These are phyloP conservation scores for Hypomecis atomaria DNA, from an alignment of 2,888 invertebrate species.

Conservation along the genomic window DNA sequence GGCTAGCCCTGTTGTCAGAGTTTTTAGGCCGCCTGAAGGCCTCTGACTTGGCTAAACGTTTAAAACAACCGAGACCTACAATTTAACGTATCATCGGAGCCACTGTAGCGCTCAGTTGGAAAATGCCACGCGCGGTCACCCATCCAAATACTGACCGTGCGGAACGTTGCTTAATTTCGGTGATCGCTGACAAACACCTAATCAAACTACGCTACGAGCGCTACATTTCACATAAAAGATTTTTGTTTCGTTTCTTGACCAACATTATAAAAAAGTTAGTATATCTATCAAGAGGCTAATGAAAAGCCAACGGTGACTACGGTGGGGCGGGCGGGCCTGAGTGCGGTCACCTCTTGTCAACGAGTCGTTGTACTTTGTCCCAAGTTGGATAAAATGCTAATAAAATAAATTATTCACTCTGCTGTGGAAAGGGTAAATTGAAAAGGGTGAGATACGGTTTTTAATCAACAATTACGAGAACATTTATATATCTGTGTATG, in stretches of 20 bases:
- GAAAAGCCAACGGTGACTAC: conserved; percentile 3
- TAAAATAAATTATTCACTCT: conserved; percentile 19
- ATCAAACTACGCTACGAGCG: too few relatives aligned
- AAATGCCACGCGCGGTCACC: too few relatives aligned
- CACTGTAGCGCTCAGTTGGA: too few relatives aligned
- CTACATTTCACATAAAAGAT: too few relatives aligned
- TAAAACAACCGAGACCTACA: too few relatives aligned
- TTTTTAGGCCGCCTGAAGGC: too few relatives aligned
- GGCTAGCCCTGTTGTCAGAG: too few relatives aligned
- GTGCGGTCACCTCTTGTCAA: conserved; percentile 12
- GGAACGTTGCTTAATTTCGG: too few relatives aligned
- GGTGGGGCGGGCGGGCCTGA: background rate
- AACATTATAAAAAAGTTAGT: background rate
- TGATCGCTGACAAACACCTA: too few relatives aligned
- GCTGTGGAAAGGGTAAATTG: conserved; percentile 1
- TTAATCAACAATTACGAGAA: conserved; percentile 1
- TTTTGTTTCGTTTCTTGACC: background rate
- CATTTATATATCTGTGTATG: background rate
- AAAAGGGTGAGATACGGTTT: conserved; percentile 3
- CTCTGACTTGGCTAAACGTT: too few relatives aligned
- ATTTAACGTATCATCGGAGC: too few relatives aligned
- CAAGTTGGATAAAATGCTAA: conserved; percentile 8
- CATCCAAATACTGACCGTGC: too few relatives aligned
- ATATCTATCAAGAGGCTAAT: conserved; percentile 2
- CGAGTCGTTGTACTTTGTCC: conserved; percentile 12